Percentiles rank a stretch among this genome's conserved stretches.
These are phyloP conservation scores for Pammene fasciana DNA, from an alignment of 2,888 invertebrate species.

Conservation along the genomic window DNA sequence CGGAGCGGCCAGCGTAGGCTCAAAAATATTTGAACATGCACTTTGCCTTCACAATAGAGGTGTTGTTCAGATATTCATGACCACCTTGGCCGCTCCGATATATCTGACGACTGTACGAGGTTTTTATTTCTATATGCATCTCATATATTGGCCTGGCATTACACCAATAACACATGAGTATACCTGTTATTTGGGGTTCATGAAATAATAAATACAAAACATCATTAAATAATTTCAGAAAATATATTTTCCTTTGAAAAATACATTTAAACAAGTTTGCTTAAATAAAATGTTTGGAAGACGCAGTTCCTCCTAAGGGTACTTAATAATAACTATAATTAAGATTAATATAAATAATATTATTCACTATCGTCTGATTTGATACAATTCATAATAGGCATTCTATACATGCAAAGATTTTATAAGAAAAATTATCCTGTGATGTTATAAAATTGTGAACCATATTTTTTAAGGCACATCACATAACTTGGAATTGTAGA, in stretches of 20 bases:
- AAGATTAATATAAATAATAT: constrained; percentile 39
- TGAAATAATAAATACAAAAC: constrained; percentile 1
- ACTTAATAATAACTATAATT: constrained; percentile 42
- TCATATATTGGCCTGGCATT: too few relatives aligned
- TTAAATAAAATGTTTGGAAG: constrained; percentile 52
- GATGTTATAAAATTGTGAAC: background rate
- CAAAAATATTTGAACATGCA: too few relatives aligned
- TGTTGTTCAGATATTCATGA: too few relatives aligned
- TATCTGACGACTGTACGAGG: too few relatives aligned
- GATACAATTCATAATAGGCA: constrained; percentile 21
- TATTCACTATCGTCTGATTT: constrained; percentile 16
- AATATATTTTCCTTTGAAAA: constrained; percentile 51
- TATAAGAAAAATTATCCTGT: background rate
- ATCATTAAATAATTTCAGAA: constrained; percentile 46
- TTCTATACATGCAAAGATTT: constrained; percentile 9
- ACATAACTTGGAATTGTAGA: too few relatives aligned
- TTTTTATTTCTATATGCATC: too few relatives aligned
- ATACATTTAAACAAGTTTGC: constrained; percentile 45
- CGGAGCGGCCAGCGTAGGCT: too few relatives aligned
- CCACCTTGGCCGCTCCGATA: too few relatives aligned
- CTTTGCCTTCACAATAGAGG: too few relatives aligned
- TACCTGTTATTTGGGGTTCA: too few relatives aligned
- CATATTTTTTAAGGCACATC: too few relatives aligned
- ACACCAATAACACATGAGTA: too few relatives aligned
- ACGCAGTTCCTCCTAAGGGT: constrained; percentile 46